Base-by-base conservation (phyloP, 2,113 vertebrate species). In the Blennius ocellaris region DNA sequence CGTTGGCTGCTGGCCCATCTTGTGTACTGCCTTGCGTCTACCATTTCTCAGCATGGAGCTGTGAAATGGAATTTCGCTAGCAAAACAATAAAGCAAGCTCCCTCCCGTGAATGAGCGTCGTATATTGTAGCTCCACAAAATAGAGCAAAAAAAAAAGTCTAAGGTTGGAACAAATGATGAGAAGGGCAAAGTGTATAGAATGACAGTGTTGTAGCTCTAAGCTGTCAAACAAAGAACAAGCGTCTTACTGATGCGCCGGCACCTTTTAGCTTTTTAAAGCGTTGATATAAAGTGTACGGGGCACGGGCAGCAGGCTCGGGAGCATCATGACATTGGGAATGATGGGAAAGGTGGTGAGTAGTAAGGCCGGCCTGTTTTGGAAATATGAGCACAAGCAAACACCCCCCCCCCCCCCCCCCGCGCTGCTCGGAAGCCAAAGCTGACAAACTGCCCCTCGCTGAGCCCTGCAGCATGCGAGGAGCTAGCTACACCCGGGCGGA, bases 1-100 rank as follows among this genome's bases (percentile, higher is more conserved):
- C 14, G 64, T 88, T 89, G 88, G 85, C 89, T 86, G 80, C 73
- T 11, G 68, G 84, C 87, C 81, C 85, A 69, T 81, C 84, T 53
- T 43, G 54, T 66, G 73, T 58, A 51, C 58, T 48, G 80, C 71
- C 53, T 64, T 48, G 73, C 14, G 2, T 75, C 59, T 81, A 75
- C 65, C 69, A 47, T 87, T 83, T 79, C 78, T 51, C 80, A 69
- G 71, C 55, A 53, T 15, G 68, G 11, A 48, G 77, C 73, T 74
- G 51, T 43, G 49, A 89, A 84, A 86, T 75, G 47, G 69, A 80
- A 91, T 87, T 89, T 73, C 39, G 72, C 66, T 85, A 79, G 78
- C 78, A 83, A 89, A 89, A 83, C 80, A 87, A 81, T 76, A 79
- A 82, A 77, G 16, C 77, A 45, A 16, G n/a, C 43, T 41, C 21